A percentile compares a stretch with the other conserved stretches of the same genome.
Conservation (phyloP, 2,888 invertebrate species). For the Orchesella flavescens region DNA sequence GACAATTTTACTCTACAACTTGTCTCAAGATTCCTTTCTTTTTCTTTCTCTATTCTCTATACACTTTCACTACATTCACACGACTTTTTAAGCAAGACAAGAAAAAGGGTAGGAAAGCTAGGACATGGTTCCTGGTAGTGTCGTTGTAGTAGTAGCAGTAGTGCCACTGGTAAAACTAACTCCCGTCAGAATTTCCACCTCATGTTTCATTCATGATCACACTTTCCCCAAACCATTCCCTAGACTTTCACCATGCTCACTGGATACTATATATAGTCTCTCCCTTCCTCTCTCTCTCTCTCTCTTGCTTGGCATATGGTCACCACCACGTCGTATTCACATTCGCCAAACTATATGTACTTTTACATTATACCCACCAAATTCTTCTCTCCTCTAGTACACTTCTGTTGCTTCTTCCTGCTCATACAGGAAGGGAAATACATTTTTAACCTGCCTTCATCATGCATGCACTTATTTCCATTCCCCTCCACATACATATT, state of each 20-base stretch:
- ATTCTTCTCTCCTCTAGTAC: constrained; percentile 26
- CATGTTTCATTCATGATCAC: constrained; percentile 71
- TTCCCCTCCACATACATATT: background rate
- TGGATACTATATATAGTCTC: too few relatives aligned
- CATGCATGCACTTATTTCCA: background rate
- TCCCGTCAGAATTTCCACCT: constrained; percentile 66
- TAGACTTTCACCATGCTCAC: constrained; percentile 59
- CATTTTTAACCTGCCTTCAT: background rate
- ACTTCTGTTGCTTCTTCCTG: constrained; percentile 27
- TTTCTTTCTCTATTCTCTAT: too few relatives aligned
- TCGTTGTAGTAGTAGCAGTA: constrained; percentile 8
- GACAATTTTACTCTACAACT: constrained; percentile 21
- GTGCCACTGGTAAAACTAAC: constrained; percentile 45
- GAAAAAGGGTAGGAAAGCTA: background rate
- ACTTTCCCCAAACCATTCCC: constrained; percentile 65
- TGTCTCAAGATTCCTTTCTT: too few relatives aligned
- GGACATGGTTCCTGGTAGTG: background rate
- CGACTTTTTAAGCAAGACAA: too few relatives aligned
- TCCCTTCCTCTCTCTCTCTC: constrained; percentile 38
- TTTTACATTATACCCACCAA: too few relatives aligned
- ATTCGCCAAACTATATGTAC: too few relatives aligned
- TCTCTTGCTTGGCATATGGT: constrained; percentile 56
- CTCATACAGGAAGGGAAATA: constrained; percentile 11
- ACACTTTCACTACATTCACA: too few relatives aligned
- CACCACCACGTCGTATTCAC: constrained; percentile 25